Percentiles rank a stretch among this genome's conserved stretches.
Conservation (phyloP, 1,140 invertebrate genomes). For the Mesaphorura yosii region DNA sequence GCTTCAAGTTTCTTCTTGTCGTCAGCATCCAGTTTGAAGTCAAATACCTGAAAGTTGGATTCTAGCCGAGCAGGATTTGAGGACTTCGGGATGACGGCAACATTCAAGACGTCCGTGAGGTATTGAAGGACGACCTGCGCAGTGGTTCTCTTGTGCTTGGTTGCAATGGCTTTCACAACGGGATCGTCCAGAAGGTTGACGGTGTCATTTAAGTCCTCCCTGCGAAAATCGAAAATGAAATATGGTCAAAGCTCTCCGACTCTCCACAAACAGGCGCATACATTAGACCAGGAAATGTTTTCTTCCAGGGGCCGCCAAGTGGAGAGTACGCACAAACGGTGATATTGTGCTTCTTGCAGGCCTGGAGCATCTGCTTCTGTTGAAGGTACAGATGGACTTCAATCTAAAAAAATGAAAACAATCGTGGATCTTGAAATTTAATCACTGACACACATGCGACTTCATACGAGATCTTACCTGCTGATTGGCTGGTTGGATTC, state of each 20-base stretch:
- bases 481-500: constrained; percentile 40
- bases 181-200: constrained; percentile 34
- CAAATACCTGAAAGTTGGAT: constrained; percentile 42
- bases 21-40: constrained; percentile 44
- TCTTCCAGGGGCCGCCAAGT: constrained; percentile 54
- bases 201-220: constrained; percentile 3
- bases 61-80: constrained; percentile 33
- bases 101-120: constrained; percentile 33
- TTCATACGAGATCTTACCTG: constrained; percentile 38
- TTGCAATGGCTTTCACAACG: constrained; percentile 34
- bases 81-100: constrained; percentile 40
- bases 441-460: constrained; percentile 28
- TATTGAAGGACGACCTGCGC: constrained; percentile 39
- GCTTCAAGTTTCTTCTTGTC: constrained; percentile 42
- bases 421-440: constrained; percentile 35
- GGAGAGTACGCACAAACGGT: constrained; percentile 68
- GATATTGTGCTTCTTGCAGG: constrained; percentile 38
- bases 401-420: constrained; percentile 44
- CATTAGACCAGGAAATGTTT: constrained; percentile 5
- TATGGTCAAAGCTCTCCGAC: constrained; percentile 32
- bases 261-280: constrained; percentile 37
- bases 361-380: constrained; percentile 36
- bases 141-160: constrained; percentile 33
- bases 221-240: constrained; percentile 29
- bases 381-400: constrained; percentile 41